Evolutionary conservation across 2,888 invertebrate species (phyloP), one percentile per base, ranked within the genome.

Genomic region (Hypselothyrea guttata): DNA sequence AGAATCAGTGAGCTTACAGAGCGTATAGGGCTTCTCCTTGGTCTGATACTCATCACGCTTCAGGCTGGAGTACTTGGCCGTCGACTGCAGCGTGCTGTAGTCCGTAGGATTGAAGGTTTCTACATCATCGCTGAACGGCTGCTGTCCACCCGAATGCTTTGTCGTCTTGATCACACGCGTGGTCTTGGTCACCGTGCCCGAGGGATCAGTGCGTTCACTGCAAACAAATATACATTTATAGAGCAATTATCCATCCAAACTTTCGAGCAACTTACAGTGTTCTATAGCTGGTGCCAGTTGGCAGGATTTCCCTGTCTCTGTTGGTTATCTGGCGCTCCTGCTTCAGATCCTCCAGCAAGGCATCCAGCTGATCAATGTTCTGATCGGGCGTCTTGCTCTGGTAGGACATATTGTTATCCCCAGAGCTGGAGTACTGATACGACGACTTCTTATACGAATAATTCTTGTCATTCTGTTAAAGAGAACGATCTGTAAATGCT

Each of bases 281-380:
- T 59, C 83, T 84, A 66, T 88, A 89, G 57, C 75, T 84, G 1
- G 58, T 82, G 22, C 78, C 86, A 8, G 53, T 66, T 16, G 86
- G 84, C 48, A 81, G 34, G 0, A 56, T 49, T 7, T 81, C 81
- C 0, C 86, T 84, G 1, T 81, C 84, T 44, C 73, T 73, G 58
- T 35, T 86, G 15, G 89, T 88, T 28, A 85, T 78, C 54, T 90
- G 86, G 4, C 90, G 87, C 63, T 90, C 90, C 52, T 88, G 84
- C 75, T 94, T 94, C 76, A 95, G 90, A 87, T 95, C 95, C 73
- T 94, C 94, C 49, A 95, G 91, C 44, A 95, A 90, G 0, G 94
- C 93, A 87, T 95, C 95, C 84, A 95, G 89, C 87, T 95, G 94
- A 77, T 94, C 94, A 41, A 95, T 94, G 84, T 94, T 95, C 83